These are phyloP conservation scores for Anthonomus grandis DNA, from an alignment of 1,140 invertebrate genomes.

Conservation along the genomic window DNA sequence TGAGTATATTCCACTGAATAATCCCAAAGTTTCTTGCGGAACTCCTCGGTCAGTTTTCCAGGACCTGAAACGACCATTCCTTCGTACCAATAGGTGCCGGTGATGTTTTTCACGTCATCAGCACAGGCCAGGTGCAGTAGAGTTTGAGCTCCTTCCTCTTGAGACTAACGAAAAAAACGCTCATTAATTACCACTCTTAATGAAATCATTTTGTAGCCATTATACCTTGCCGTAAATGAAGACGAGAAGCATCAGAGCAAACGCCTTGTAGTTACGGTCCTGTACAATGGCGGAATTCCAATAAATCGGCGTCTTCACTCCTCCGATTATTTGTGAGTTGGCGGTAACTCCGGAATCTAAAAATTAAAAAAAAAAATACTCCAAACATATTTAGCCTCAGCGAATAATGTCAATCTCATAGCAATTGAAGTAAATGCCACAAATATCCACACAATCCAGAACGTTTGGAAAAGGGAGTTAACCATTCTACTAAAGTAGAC, in stretches of 20 bases:
- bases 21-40: constrained; percentile 20
- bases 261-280: no score
- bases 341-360: no score
- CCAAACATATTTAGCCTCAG: no score
- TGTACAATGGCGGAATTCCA: no score
- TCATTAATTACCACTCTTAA: no score
- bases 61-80: constrained; percentile 10
- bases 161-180: constrained; percentile 9
- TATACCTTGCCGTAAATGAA: neutral
- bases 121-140: constrained; percentile 16
- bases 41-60: constrained; percentile 10
- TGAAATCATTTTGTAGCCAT: neutral
- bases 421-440: no score
- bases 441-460: no score
- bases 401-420: no score
- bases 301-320: constrained; percentile 11
- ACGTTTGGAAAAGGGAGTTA: no score
- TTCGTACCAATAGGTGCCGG: constrained; percentile 24
- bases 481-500: no score
- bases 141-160: constrained; percentile 28
- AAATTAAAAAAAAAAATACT: no score
- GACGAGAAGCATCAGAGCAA: neutral
- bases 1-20: constrained; percentile 2
- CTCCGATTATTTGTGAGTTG: no score
- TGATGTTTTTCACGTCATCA: constrained; percentile 22